Evolutionary conservation across 2,113 vertebrate species (phyloP), one percentile per base, ranked within the genome.

Genomic region (Calyptommatus sinebrachiatus): DNA sequence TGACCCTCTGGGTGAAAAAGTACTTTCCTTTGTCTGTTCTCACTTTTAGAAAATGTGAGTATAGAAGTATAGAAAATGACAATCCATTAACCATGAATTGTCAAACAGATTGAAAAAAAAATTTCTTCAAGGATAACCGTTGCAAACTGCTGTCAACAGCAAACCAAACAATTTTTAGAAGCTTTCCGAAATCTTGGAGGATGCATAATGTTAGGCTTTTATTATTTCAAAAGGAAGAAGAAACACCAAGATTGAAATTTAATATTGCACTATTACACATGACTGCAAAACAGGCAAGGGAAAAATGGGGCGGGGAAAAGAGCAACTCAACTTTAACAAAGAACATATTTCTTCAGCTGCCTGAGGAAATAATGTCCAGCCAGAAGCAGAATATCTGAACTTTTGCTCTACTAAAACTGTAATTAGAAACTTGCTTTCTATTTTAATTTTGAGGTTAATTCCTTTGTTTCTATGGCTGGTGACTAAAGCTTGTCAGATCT

Each of bases 321-420:
- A 57, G 18, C 71, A 67, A 16, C 62, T 67, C 61, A n/a, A 21
- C 2, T 70, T 48, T 31, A 46, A 81, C n/a, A 61, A 75, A 60
- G 41, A 67, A 62, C n/a, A 81, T 41, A 69, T 61, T 75, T 14
- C 10, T 70, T 61, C 16, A 66, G 73, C 66, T 31, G 73, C 66
- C 75, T 81, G 65, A 75, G 53, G 57, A 76, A 76, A 70, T 31
- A 48, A 75, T 81, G 12, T 60, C 69, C 53, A 62, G 29, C n/a
- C 26, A 41, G 66, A 41, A 68, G 10, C 28, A 74, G 53, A 31
- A 28, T 68, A 24, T 62, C 53, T 81, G 65, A 46, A 28, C 53
- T 62, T 62, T 70, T 81, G 53, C 41, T 62, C 12, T 26, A 26
- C 41, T 31, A 41, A 62, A 69, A 69, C n/a, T 53, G 74, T 67